Percentiles rank a stretch among this genome's conserved stretches.
Evolutionary conservation across 2,888 invertebrate species (phyloP).

Genomic region (Drosophila anomelani): DNA sequence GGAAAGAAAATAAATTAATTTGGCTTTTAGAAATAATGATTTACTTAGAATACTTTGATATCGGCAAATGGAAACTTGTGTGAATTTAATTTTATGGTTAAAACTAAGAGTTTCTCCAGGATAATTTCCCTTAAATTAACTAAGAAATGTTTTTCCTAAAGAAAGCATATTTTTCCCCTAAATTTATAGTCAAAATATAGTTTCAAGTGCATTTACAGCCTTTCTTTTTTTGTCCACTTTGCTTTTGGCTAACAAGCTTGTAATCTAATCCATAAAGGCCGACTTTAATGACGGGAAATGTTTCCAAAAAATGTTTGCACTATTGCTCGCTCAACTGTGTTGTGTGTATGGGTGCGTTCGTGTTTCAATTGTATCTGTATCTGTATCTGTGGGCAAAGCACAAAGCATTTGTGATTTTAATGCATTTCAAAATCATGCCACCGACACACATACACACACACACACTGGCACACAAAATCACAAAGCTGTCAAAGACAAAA

Average conservation of each 20-base stretch:
- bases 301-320: constrained; percentile 39
- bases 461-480: constrained; percentile 47
- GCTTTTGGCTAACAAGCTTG: constrained; percentile 51
- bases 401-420: constrained; percentile 47
- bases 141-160: background rate
- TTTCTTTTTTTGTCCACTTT: background rate
- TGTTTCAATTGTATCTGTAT: constrained; percentile 30
- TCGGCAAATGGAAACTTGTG: too few species aligned
- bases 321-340: constrained; percentile 13
- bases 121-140: background rate
- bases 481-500: constrained; percentile 70
- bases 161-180: background rate
- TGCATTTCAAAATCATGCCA: constrained; percentile 59
- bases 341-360: constrained; percentile 13
- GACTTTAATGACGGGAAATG: constrained; percentile 62
- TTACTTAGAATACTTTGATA: background rate
- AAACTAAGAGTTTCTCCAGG: background rate
- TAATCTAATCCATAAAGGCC: constrained; percentile 66
- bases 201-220: background rate
- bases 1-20: background rate
- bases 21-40: background rate
- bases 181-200: background rate
- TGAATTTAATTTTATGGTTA: background rate
- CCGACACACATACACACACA: constrained; percentile 16
- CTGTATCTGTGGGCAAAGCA: constrained; percentile 47